Conservation (phyloP, 2,113 vertebrate species). For the Gymnogyps californianus region DNA sequence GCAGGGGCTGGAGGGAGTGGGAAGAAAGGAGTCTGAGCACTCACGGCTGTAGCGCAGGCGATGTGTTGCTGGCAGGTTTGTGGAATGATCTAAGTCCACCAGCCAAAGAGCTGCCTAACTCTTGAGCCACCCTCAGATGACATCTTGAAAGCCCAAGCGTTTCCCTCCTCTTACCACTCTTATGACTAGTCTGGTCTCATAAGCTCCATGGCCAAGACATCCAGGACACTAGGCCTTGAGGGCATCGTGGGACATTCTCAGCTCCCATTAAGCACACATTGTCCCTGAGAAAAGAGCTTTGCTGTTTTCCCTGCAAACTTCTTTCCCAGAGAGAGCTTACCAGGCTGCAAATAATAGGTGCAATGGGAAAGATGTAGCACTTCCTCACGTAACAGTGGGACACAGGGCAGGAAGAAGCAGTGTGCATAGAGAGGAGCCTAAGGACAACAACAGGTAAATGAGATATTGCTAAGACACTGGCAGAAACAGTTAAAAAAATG, state of each 20-base stretch:
- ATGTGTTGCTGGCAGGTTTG: not conserved
- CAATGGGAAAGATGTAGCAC: not conserved
- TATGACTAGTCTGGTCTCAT: not conserved
- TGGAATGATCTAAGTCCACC: not conserved
- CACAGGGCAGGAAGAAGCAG: not conserved
- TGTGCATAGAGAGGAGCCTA: not conserved
- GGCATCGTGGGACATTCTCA: not conserved
- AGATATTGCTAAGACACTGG: not conserved
- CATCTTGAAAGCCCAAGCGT: not conserved
- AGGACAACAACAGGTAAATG: not conserved
- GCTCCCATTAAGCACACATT: not conserved
- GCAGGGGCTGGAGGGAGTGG: not conserved
- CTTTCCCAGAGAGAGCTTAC: not conserved
- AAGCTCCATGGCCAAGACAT: not conserved
- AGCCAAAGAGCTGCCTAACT: not conserved
- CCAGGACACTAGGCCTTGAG: not conserved
- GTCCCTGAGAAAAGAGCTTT: not conserved
- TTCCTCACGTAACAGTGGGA: rapidly evolving
- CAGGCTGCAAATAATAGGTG: not conserved
- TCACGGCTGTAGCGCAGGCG: not conserved
- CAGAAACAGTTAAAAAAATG: not conserved
- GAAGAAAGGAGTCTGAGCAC: not conserved
- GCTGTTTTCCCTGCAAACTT: not conserved
- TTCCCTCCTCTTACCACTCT: not conserved
- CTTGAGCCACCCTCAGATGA: not conserved